phyloP scores from a whole-genome alignment of 2,113 vertebrate species.

The Alces alces region DNA sequence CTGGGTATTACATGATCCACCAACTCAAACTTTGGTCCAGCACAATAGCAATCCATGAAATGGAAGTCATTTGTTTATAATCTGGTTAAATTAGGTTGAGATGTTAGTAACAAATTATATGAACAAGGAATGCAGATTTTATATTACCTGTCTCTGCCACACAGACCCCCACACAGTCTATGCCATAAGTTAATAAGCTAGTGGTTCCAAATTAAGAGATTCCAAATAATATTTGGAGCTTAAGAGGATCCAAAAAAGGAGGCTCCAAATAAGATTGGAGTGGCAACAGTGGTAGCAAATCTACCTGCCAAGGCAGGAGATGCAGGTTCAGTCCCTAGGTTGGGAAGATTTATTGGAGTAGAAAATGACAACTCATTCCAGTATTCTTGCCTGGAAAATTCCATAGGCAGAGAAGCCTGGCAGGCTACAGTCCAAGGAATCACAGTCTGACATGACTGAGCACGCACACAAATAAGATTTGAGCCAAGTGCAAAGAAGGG shows the following conservation, averaged over 20 bases:
- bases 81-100: neutral
- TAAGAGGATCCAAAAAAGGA: too few species aligned
- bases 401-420: too few species aligned
- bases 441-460: too few species aligned
- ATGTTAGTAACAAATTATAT: neutral
- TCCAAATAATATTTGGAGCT: neutral
- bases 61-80: neutral
- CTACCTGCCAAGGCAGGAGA: too few species aligned
- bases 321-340: too few species aligned
- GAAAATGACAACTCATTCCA: too few species aligned
- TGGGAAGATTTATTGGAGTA: too few species aligned
- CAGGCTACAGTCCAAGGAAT: too few species aligned
- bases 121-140: neutral
- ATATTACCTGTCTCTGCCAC: neutral
- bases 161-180: too few species aligned
- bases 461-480: neutral
- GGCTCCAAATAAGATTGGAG: too few species aligned
- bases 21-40: neutral
- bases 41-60: neutral
- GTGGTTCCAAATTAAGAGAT: neutral
- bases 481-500: neutral
- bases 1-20: neutral
- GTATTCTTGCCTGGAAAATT: too few species aligned
- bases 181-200: neutral
- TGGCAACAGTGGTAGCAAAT: too few species aligned